phyloP scores from a whole-genome alignment of 2,797 vertebrate genomes.

The Acropternis orthonyx region DNA sequence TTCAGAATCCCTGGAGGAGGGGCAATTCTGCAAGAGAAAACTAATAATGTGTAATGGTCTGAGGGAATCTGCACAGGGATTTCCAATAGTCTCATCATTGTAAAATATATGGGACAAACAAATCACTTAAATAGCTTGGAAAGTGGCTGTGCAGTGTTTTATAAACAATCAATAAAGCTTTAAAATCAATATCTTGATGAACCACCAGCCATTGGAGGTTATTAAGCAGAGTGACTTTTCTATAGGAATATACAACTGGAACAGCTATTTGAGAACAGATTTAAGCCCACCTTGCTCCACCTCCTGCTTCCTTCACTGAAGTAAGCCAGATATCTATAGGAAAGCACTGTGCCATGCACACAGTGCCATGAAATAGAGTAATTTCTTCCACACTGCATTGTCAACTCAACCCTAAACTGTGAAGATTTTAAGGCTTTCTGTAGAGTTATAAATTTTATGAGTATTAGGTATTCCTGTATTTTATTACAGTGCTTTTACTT shows the following conservation, averaged over 20 bases:
- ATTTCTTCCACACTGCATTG: not conserved
- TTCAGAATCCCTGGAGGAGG: constrained; percentile 48
- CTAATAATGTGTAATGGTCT: constrained; percentile 64
- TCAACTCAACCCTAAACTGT: not conserved
- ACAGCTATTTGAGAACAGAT: not conserved
- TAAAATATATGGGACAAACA: constrained; percentile 62
- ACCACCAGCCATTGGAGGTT: constrained; percentile 39
- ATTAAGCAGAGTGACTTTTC: constrained; percentile 23
- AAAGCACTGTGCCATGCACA: not conserved
- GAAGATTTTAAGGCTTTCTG: not conserved
- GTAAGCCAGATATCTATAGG: not conserved
- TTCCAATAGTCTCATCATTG: constrained; percentile 70
- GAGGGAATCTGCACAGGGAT: constrained; percentile 59
- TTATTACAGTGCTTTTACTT: not conserved
- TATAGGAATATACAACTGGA: not conserved
- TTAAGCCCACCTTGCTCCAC: constrained; percentile 3
- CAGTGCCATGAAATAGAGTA: not conserved
- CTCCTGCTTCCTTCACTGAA: not conserved
- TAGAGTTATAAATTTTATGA: not conserved
- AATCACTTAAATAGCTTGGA: constrained; percentile 66
- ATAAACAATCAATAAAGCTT: constrained; percentile 75
- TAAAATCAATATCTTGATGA: constrained; percentile 75
- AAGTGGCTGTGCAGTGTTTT: constrained; percentile 62
- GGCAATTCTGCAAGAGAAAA: constrained; percentile 39
- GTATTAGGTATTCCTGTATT: not conserved